A percentile compares a stretch with the other conserved stretches of the same genome.
Evolutionary conservation across 1,140 invertebrate genomes (phyloP).

Genomic region (Sitophilus oryzae): DNA sequence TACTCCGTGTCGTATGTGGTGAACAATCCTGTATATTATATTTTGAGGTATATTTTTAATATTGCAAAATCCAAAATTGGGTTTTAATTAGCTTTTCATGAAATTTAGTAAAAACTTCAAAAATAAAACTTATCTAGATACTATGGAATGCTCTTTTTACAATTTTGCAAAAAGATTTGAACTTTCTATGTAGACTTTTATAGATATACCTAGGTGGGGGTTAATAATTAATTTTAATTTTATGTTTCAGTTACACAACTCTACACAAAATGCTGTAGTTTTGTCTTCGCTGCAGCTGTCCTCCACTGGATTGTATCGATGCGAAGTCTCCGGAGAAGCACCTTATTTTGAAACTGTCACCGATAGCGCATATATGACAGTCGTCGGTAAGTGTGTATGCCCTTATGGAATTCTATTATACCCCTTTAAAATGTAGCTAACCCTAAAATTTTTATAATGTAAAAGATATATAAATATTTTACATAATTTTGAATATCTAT

Average conservation of each 20-base stretch:
- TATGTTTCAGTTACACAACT: constrained; percentile 62
- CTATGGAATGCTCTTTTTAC: neutral
- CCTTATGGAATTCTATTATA: too few species aligned
- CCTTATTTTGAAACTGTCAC: constrained; percentile 73
- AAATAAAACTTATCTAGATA: neutral
- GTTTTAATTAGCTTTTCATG: neutral
- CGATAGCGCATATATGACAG: constrained; percentile 67
- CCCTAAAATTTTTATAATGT: too few species aligned
- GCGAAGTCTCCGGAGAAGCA: constrained; percentile 80
- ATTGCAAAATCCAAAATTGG: neutral
- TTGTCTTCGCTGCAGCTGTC: constrained; percentile 67
- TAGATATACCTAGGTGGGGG: neutral
- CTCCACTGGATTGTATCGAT: constrained; percentile 72
- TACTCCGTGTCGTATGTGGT: too few species aligned
- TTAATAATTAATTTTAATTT: neutral
- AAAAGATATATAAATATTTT: too few species aligned
- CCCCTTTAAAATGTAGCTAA: too few species aligned
- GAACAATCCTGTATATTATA: too few species aligned
- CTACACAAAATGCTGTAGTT: constrained; percentile 66
- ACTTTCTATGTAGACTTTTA: neutral
- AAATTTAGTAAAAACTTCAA: neutral
- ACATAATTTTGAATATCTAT: too few species aligned
- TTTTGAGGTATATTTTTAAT: too few species aligned
- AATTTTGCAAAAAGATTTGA: neutral
- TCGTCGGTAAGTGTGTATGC: constrained; percentile 79